A percentile compares a stretch with the other conserved stretches of the same genome.
These are phyloP conservation scores for fruit fly (Drosophila melanogaster) DNA, from an alignment of 1,140 invertebrate species.

Conservation along the genomic window DNA sequence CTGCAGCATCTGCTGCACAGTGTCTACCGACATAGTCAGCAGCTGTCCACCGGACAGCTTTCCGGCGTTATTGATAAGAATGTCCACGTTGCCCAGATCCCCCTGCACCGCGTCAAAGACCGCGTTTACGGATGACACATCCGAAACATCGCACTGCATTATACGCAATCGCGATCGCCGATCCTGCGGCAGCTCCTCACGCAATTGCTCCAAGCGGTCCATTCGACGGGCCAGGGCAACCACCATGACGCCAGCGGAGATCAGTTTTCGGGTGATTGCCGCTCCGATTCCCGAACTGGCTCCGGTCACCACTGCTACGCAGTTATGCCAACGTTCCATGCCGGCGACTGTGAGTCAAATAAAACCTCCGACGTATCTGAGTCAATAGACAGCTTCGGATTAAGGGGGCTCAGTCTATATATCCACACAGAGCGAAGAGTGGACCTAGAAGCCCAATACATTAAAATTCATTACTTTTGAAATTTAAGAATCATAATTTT, in stretches of 20 bases:
- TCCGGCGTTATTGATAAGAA: slow-evolving; percentile 91
- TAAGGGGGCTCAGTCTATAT: neutral
- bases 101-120: slow-evolving; percentile 87
- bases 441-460: neutral
- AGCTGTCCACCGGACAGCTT: slow-evolving; percentile 84
- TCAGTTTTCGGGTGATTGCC: slow-evolving; percentile 85
- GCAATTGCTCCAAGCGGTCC: slow-evolving; percentile 86
- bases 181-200: slow-evolving; percentile 25
- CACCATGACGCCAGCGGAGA: slow-evolving; percentile 87
- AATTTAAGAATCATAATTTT: too few species aligned
- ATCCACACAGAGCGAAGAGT: slow-evolving; percentile 1
- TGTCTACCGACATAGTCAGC: slow-evolving; percentile 71
- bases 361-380: neutral
- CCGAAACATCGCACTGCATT: slow-evolving; percentile 88
- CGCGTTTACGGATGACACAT: slow-evolving; percentile 87
- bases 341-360: slow-evolving; percentile 26
- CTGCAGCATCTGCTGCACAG: slow-evolving; percentile 87
- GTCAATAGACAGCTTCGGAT: neutral
- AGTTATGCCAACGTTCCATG: slow-evolving; percentile 89
- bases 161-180: slow-evolving; percentile 62
- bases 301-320: slow-evolving; percentile 90
- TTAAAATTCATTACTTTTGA: neutral
- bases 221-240: slow-evolving; percentile 89
- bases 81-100: slow-evolving; percentile 87
- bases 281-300: slow-evolving; percentile 90